phyloP scores from a whole-genome alignment of 2,888 invertebrate species.

The Alitta virens region DNA sequence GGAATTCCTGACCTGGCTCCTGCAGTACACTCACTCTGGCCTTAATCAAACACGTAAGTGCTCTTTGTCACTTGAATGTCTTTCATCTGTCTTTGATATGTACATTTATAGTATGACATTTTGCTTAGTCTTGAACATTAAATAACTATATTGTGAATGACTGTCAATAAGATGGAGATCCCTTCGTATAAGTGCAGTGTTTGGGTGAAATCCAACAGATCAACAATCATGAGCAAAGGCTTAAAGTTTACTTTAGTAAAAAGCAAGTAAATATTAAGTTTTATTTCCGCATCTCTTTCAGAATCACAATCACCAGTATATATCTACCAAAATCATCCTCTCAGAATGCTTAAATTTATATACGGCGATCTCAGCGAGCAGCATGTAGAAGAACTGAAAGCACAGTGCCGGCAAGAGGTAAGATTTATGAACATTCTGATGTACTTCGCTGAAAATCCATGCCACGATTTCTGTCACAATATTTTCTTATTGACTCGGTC shows the following conservation, averaged over 20 bases:
- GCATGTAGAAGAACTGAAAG: conserved; percentile 41
- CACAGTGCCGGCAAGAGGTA: conserved; percentile 46
- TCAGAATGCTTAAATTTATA: conserved; percentile 43
- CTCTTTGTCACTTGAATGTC: too few relatives aligned
- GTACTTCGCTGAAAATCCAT: too few relatives aligned
- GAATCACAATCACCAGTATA: too few relatives aligned
- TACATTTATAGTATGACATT: too few relatives aligned
- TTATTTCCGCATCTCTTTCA: too few relatives aligned
- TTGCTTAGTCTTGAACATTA: not conserved
- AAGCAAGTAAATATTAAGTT: not conserved
- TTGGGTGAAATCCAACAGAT: too few relatives aligned
- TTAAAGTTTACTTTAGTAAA: not conserved
- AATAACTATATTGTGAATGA: not conserved
- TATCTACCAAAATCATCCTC: conserved; percentile 25
- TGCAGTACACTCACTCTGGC: conserved; percentile 40
- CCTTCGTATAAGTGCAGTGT: too few relatives aligned
- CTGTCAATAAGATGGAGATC: too few relatives aligned
- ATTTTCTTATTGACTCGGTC: too few relatives aligned
- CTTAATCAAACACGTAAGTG: conserved; percentile 31
- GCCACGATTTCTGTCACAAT: too few relatives aligned
- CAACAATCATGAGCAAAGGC: not conserved
- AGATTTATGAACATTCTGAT: conserved; percentile 1
- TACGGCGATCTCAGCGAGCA: conserved; percentile 48
- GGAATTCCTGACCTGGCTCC: conserved; percentile 52
- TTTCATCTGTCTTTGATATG: too few relatives aligned